These are phyloP conservation scores for Axea sp. DNA, from an alignment of 2,888 invertebrate species.

Conservation along the genomic window DNA sequence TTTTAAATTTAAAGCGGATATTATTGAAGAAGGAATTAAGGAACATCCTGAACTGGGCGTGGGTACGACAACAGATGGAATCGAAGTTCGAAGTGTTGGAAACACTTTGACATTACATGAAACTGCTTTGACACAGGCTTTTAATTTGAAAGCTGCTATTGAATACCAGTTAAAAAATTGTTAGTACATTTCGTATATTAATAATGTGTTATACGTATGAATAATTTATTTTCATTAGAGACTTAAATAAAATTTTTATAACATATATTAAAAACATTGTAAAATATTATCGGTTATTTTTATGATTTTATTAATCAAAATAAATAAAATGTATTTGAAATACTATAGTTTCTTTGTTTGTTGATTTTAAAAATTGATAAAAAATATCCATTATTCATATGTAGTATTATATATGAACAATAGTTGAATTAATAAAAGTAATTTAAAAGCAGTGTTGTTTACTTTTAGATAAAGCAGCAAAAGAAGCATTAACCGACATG, in stretches of 20 bases:
- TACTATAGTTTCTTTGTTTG: no score
- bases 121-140: constrained; percentile 98
- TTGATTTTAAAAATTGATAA: no score
- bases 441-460: background rate
- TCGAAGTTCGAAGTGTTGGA: constrained; percentile 96
- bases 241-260: no score
- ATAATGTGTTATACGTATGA: no score
- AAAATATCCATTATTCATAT: no score
- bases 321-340: no score
- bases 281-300: no score
- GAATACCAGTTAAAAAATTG: constrained; percentile 95
- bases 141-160: constrained; percentile 98
- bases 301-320: no score
- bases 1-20: no score
- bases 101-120: constrained; percentile 96
- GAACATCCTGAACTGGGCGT: constrained; percentile 98
- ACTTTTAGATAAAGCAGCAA: constrained; percentile 86
- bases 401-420: no score
- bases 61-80: constrained; percentile 97
- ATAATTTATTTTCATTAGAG: no score
- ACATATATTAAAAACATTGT: no score
- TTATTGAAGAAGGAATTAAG: constrained; percentile 96
- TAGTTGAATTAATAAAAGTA: background rate
- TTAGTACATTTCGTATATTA: constrained; percentile 70
- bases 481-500: constrained; percentile 93